Percentiles rank a stretch among this genome's conserved stretches.
These are phyloP conservation scores for Apaloderma vittatum DNA, from an alignment of 2,113 vertebrate species.

Conservation along the genomic window DNA sequence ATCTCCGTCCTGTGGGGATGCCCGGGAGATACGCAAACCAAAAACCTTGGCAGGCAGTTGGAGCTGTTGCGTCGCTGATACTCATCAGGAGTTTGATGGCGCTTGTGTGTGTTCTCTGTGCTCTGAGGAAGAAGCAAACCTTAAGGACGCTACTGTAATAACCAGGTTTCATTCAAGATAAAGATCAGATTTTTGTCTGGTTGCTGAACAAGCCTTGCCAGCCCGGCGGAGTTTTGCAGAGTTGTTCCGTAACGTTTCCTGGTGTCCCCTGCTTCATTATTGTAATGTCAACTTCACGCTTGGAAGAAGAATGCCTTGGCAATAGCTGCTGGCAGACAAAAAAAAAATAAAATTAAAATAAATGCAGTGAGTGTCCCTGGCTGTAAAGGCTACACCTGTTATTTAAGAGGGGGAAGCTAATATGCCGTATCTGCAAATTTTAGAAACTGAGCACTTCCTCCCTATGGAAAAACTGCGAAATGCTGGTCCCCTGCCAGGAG, in stretches of 20 bases:
- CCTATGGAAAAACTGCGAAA: conserved; percentile 64
- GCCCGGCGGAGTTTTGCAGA: neutral
- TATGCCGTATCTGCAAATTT: conserved; percentile 34
- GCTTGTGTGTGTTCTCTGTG: neutral
- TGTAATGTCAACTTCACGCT: neutral
- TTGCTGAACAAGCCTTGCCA: conserved; percentile 30
- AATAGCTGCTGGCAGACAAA: neutral
- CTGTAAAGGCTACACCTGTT: conserved; percentile 51
- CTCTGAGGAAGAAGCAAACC: neutral
- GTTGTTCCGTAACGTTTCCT: neutral
- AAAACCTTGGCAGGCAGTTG: neutral
- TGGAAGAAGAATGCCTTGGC: conserved; percentile 3
- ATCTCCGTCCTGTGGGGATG: neutral
- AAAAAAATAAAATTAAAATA: too few relatives aligned
- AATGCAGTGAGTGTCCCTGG: neutral
- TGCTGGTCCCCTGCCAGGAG: conserved; percentile 42
- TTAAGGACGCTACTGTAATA: neutral
- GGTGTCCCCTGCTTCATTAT: neutral
- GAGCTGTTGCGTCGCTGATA: neutral
- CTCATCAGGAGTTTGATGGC: neutral
- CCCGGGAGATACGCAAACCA: neutral
- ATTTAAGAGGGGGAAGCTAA: neutral
- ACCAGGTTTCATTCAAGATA: conserved; percentile 32
- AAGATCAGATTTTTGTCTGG: conserved; percentile 5
- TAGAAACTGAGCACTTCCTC: conserved; percentile 71